Evolutionary conservation across 35 echinoderm and acorn worm genomes (phyloP), one percentile per base, ranked within the genome.

Genomic region (Anneissia japonica): DNA sequence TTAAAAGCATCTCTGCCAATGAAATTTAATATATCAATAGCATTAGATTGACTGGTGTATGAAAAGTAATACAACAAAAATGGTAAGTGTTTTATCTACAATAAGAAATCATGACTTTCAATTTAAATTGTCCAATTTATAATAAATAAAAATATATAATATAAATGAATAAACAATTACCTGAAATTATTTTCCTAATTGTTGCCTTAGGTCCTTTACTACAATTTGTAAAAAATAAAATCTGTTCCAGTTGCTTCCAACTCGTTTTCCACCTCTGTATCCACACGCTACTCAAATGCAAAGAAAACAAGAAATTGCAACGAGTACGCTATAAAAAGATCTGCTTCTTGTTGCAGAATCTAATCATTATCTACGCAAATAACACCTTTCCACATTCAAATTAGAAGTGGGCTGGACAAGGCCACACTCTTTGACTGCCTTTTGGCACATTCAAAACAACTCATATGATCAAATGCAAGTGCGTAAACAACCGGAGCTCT

Each of bases 371-470:
- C 51, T 16, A 64, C 11, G 51, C 7, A 64, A 64, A 64, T 64
- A 64, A 64, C 51, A 64, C 51, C 51, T 64, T 64, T 64, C 51
- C 51, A 26, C 51, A 64, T 64, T 64, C 51, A 64, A 64, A 64
- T 64, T 64, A 64, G 51, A 64, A 64, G 51, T 64, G 51, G 51
- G 51, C 51, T 64, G 51, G 51, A 64, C 51, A 64, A 64, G 51
- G 51, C 51, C 51, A 64, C 51, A 64, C 51, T 64, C 51, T 64
- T 16, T 64, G 51, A 64, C 51, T 64, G 51, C 6, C 51, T 64
- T 64, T 64, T 64, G 51, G 51, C 51, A 64, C 51, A 64, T 64
- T 64, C 51, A 64, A 64, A 64, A 64, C 51, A 64, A 64, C 51
- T 64, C 51, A 64, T 64, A 64, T 64, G 51, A 64, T 64, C 7